Evolutionary conservation across 30 jellyfish, hydroid and myxozoan genomes (phyloP), one percentile per base, ranked within the genome.

Genomic region (Sanderia malayensis): DNA sequence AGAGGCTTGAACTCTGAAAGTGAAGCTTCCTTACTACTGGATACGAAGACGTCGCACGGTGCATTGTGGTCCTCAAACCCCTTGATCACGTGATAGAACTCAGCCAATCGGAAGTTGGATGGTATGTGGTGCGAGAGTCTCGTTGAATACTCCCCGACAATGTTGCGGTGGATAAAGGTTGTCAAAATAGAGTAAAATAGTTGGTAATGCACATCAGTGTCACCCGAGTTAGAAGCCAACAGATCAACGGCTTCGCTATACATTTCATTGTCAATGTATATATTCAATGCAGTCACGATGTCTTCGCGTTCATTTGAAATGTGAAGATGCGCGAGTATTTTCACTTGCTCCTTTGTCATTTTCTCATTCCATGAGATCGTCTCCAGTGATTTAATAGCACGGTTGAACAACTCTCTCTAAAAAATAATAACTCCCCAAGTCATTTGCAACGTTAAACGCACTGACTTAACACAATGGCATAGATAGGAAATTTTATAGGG

Each of bases 1-100:
- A 78, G 67, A 25, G 89, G 82, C 65, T 63, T 49, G 53, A 78
- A 31, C 44, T 78, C 82, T 23, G 55, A 81, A 11, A 67, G n/a
- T 30, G 74, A 65, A 2, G 80, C 44, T 3, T 71, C 29, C 17
- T 32, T 37, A 0, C 17, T 75, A n/a, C 66, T 61, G 0, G 68
- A 46, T 0, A 70, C 52, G 44, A 78, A 78, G 10, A 64, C 75
- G 9, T 78, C 89, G n/a, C 62, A n/a, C 0, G 70, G 58, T 29
- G 46, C 67, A 13, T 78, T 65, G 22, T 31, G 29, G 53, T 49
- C 68, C 25, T 65, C 89, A 25, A 26, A 58, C 26, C 73, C 80
- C 24, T 78, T 67, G 22, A 78, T 44, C 52, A 66, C 32, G 44
- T 64, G 52, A 52, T 77, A 63, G 44, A 78, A 58, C 20, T 78